Evolutionary conservation across 2,888 invertebrate genomes (phyloP).

Genomic region (Stenichneumon culpator): DNA sequence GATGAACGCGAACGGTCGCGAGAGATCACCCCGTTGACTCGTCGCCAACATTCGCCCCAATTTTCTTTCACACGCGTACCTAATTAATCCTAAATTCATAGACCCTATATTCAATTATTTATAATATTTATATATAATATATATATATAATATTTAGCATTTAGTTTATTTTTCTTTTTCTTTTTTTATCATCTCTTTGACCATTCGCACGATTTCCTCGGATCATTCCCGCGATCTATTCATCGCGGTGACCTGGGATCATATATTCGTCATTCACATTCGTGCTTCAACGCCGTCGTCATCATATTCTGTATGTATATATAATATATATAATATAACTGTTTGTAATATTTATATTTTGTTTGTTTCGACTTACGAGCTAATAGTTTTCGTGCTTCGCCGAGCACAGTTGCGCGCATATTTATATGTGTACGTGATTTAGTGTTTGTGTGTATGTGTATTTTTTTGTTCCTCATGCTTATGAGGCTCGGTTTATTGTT

Average conservation of each 20-base stretch:
- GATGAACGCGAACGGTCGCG: conserved; percentile 41
- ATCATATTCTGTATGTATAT: conserved; percentile 84
- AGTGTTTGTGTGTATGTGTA: conserved; percentile 45
- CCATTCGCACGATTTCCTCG: conserved; percentile 69
- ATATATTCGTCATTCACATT: conserved; percentile 36
- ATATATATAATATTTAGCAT: conserved; percentile 84
- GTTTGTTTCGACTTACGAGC: conserved; percentile 84
- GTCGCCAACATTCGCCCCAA: conserved; percentile 39
- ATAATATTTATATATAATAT: conserved; percentile 83
- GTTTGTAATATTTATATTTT: conserved; percentile 85
- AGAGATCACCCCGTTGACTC: conserved; percentile 49
- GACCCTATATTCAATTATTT: conserved; percentile 85
- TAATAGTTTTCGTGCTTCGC: conserved; percentile 85
- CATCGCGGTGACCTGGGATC: conserved; percentile 37
- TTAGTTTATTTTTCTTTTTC: conserved; percentile 82
- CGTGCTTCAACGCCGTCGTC: conserved; percentile 62
- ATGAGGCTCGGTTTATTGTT: conserved; percentile 46
- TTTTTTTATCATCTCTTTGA: conserved; percentile 68
- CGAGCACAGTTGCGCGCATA: conserved; percentile 80
- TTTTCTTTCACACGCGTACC: conserved; percentile 45
- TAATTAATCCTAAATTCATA: conserved; percentile 80
- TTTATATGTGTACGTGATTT: conserved; percentile 60
- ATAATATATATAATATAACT: conserved; percentile 85
- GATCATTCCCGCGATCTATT: conserved; percentile 35
- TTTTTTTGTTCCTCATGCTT: conserved; percentile 30